Evolutionary conservation across 2,888 invertebrate species (phyloP).

Genomic region (Apamea epomidion): DNA sequence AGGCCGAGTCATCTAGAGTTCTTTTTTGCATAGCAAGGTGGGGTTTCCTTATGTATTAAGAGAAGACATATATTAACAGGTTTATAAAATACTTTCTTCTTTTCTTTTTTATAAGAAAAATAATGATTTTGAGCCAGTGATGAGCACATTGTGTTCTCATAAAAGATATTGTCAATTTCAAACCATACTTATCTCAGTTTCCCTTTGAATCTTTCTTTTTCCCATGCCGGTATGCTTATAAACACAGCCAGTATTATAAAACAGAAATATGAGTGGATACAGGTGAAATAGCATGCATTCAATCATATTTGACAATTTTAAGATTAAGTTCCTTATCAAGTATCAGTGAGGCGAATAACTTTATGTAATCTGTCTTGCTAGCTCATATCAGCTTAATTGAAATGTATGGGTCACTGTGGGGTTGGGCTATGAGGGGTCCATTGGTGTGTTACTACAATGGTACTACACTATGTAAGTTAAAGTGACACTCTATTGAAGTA

Average conservation of each 20-base stretch:
- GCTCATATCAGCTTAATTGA: not conserved
- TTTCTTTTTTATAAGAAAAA: not conserved
- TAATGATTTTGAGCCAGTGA: not conserved
- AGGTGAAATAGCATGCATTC: conserved; percentile 16
- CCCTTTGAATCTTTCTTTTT: not conserved
- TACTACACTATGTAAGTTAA: not conserved
- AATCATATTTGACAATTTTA: conserved; percentile 22
- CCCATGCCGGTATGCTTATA: not conserved
- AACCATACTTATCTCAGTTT: not conserved
- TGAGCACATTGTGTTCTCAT: not conserved
- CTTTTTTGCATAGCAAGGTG: conserved; percentile 11
- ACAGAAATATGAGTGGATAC: not conserved
- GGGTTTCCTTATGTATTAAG: not conserved
- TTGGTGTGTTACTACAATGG: not conserved
- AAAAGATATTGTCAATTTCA: not conserved
- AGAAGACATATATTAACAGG: not conserved
- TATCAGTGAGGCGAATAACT: conserved; percentile 17
- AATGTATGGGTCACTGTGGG: not conserved
- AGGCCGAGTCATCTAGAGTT: conserved; percentile 10
- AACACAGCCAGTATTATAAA: conserved; percentile 11
- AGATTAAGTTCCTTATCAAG: conserved; percentile 30
- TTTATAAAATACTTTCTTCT: too few relatives aligned
- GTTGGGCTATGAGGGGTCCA: not conserved
- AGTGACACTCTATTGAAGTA: not conserved
- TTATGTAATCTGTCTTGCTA: conserved; percentile 9